phyloP scores from a whole-genome alignment of 2,113 vertebrate genomes.

The Scatophagus argus region DNA sequence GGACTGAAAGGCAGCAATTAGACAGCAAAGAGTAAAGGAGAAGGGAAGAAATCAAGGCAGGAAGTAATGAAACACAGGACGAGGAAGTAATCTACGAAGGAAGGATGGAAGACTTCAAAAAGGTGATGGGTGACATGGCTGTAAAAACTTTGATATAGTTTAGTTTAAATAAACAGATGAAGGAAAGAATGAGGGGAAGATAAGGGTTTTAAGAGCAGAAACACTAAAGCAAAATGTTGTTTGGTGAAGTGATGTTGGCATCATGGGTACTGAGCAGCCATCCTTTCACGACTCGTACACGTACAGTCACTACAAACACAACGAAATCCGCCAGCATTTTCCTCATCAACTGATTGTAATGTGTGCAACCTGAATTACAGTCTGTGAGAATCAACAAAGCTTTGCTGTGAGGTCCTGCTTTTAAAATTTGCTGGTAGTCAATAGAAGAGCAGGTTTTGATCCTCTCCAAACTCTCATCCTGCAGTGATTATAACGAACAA shows the following conservation, averaged over 20 bases:
- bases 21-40: not conserved
- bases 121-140: not conserved
- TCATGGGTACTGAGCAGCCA: not conserved
- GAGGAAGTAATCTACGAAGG: not conserved
- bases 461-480: conserved; percentile 10
- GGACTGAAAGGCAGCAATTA: not conserved
- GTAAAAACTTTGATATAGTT: not conserved
- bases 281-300: not conserved
- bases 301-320: not conserved
- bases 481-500: conserved; percentile 31
- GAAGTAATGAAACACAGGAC: not conserved
- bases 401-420: not conserved
- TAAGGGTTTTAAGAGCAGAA: not conserved
- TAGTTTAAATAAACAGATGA: not conserved
- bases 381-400: not conserved
- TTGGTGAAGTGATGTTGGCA: not conserved
- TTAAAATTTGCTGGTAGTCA: not conserved
- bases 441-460: conserved; percentile 1
- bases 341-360: not conserved
- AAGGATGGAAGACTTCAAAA: not conserved
- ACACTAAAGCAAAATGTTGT: not conserved
- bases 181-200: not conserved
- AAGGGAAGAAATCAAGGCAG: not conserved
- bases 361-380: conserved; percentile 1
- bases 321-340: not conserved